phyloP scores from a whole-genome alignment of 2,888 invertebrate genomes.

The Dorcus hopei region DNA sequence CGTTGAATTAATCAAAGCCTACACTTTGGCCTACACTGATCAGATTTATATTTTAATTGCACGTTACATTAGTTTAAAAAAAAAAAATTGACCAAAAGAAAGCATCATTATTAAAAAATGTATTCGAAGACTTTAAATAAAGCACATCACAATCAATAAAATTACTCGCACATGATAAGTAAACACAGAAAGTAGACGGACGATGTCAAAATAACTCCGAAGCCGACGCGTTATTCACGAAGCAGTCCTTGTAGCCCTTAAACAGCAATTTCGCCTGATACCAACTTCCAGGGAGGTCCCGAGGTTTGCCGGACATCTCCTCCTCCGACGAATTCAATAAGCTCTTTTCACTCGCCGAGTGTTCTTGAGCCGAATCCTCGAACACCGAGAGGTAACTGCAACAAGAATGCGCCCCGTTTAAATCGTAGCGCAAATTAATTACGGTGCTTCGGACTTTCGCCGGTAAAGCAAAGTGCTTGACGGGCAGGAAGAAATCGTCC shows the following conservation, averaged over 20 bases:
- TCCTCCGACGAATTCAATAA: conserved; percentile 2
- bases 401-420: conserved; percentile 27
- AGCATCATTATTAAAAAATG: too few relatives aligned
- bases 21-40: too few relatives aligned
- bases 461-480: conserved; percentile 33
- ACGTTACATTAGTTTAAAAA: too few relatives aligned
- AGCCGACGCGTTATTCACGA: conserved; percentile 55
- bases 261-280: conserved; percentile 55
- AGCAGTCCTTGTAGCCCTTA: conserved; percentile 59
- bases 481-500: conserved; percentile 49
- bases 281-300: conserved; percentile 45
- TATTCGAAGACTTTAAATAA: too few relatives aligned
- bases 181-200: background rate
- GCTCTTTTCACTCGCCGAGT: conserved; percentile 1
- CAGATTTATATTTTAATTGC: too few relatives aligned
- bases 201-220: conserved; percentile 52
- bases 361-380: conserved; percentile 23
- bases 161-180: background rate
- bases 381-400: conserved; percentile 39
- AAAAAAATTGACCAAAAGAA: too few relatives aligned
- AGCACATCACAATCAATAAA: too few relatives aligned
- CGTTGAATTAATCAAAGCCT: too few relatives aligned
- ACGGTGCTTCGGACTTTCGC: conserved; percentile 33
- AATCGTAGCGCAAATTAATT: conserved; percentile 34
- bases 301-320: conserved; percentile 13